Evolutionary conservation across 2,797 vertebrate species (phyloP).

Genomic region (Fringilla coelebs): DNA sequence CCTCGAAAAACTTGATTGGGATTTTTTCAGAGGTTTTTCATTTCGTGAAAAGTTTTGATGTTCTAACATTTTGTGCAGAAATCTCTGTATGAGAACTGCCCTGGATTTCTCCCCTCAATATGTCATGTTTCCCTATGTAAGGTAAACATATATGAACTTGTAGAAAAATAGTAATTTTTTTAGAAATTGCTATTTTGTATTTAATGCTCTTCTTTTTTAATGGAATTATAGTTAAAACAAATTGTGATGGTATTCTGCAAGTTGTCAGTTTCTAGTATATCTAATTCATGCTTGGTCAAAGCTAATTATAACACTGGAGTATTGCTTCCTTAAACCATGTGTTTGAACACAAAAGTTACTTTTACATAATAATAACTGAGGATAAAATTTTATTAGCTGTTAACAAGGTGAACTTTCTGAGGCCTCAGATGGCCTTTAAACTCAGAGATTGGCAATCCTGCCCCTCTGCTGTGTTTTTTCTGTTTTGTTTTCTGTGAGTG

Average conservation of each 20-base stretch:
- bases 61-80: background rate
- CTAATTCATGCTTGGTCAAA: constrained; percentile 30
- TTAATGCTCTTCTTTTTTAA: background rate
- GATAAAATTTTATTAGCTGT: constrained; percentile 62
- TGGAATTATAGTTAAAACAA: background rate
- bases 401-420: constrained; percentile 48
- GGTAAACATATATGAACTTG: background rate
- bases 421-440: constrained; percentile 46
- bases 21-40: background rate
- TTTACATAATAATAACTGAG: constrained; percentile 25
- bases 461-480: background rate
- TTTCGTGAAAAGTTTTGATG: background rate
- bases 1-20: rapidly evolving
- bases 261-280: constrained; percentile 5
- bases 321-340: constrained; percentile 28
- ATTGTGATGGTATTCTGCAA: background rate
- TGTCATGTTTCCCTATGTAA: background rate
- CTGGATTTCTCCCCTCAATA: background rate
- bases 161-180: background rate
- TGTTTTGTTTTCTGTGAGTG: constrained; percentile 4
- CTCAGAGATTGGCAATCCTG: constrained; percentile 15
- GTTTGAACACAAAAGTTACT: constrained; percentile 23
- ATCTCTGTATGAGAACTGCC: background rate
- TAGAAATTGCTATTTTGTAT: background rate
- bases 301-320: constrained; percentile 3